Conservation (phyloP, 1,140 invertebrate genomes). For the Pollicipes pollicipes region DNA sequence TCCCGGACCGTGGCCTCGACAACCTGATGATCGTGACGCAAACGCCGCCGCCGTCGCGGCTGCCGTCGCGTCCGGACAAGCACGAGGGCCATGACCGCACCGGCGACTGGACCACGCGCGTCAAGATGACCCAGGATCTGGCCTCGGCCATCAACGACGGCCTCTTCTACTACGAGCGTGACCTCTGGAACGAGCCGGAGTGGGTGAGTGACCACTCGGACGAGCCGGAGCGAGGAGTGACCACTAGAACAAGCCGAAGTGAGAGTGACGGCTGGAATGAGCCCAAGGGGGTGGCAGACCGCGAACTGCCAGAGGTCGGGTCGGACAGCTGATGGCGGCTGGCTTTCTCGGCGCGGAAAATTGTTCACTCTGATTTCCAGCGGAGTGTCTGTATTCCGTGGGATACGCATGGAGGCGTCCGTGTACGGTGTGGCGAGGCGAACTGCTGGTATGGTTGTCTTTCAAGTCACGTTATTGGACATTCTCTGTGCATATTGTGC, state of each 20-base stretch:
- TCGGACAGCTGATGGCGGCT: too few species aligned
- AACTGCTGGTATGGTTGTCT: too few species aligned
- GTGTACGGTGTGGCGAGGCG: too few species aligned
- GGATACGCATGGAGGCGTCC: too few species aligned
- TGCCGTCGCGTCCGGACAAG: conserved; percentile 33
- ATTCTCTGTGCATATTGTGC: too few species aligned
- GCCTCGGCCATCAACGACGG: conserved; percentile 90
- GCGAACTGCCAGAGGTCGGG: conserved; percentile 7
- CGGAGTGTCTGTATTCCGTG: too few species aligned
- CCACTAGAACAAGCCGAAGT: background rate
- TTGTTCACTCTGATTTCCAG: too few species aligned
- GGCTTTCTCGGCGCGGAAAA: too few species aligned
- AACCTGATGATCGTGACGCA: conserved; percentile 93
- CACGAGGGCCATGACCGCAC: conserved; percentile 79
- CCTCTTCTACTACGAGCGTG: conserved; percentile 82
- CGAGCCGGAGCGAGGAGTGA: conserved; percentile 5
- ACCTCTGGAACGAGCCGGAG: conserved; percentile 44
- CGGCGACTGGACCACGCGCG: conserved; percentile 59
- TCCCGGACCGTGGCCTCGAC: conserved; percentile 80
- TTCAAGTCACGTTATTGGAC: too few species aligned
- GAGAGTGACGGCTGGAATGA: background rate
- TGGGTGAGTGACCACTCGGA: conserved; percentile 20
- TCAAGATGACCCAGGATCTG: conserved; percentile 83
- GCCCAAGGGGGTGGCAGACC: conserved; percentile 4
- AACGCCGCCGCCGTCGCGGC: conserved; percentile 50